A percentile compares a stretch with the other conserved stretches of the same genome.
These are phyloP conservation scores for Orchestes rusci DNA, from an alignment of 2,888 invertebrate species.

Conservation along the genomic window DNA sequence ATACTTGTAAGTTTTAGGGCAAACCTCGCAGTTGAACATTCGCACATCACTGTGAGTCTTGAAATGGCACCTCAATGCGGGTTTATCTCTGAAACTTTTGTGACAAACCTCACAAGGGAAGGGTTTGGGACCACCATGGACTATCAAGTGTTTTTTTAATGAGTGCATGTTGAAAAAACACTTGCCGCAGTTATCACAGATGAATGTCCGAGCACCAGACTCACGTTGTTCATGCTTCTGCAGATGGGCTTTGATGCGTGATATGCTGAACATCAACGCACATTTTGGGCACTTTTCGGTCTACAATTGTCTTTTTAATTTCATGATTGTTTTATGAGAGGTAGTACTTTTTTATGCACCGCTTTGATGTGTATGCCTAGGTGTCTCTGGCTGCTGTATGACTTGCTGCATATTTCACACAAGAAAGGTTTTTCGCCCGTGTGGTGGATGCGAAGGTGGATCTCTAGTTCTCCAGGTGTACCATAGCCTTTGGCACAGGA, in stretches of 20 bases:
- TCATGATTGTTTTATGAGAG: conserved; percentile 1
- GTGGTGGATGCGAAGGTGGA: conserved; percentile 19
- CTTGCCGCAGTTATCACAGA: conserved; percentile 22
- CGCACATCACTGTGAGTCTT: conserved; percentile 21
- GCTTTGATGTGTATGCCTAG: conserved; percentile 17
- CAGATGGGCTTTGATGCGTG: conserved; percentile 14
- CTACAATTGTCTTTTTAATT: conserved; percentile 8
- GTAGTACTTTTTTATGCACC: conserved; percentile 18
- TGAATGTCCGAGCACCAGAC: conserved; percentile 14
- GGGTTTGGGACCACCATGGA: conserved; percentile 18
- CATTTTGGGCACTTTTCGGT: conserved; percentile 17
- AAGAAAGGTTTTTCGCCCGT: conserved; percentile 22
- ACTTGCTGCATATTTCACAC: conserved; percentile 21
- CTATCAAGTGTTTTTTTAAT: conserved; percentile 15
- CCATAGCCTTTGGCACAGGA: conserved; percentile 17
- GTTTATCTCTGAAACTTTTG: conserved; percentile 20
- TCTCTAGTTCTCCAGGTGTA: conserved; percentile 14
- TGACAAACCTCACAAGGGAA: conserved; percentile 19
- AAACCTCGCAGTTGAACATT: conserved; percentile 17
- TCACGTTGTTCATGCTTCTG: conserved; percentile 18
- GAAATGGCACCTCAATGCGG: conserved; percentile 16
- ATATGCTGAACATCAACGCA: conserved; percentile 5
- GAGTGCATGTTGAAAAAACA: conserved; percentile 14
- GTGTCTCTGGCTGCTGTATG: conserved; percentile 15
- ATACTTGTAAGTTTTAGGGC: conserved; percentile 21